phyloP scores from a whole-genome alignment of 2,888 invertebrate genomes.

The Escarpia spicata region DNA sequence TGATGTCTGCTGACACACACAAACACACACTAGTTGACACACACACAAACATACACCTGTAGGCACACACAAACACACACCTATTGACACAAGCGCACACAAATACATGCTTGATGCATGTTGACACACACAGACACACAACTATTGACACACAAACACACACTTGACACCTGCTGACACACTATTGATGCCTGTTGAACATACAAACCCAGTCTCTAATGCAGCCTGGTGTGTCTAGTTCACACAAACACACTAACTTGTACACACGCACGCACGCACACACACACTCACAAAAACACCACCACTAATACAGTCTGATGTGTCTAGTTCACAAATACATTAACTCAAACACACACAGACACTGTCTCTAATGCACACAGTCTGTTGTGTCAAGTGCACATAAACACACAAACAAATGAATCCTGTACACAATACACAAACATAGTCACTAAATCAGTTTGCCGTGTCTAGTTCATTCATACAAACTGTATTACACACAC shows the following conservation, averaged over 20 bases:
- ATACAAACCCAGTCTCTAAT: neutral
- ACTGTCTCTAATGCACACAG: neutral
- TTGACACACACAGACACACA: neutral
- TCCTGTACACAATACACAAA: neutral
- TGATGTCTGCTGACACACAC: neutral
- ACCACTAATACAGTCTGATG: neutral
- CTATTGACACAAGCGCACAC: neutral
- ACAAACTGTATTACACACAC: neutral
- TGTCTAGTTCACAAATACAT: neutral
- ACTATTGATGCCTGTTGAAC: neutral
- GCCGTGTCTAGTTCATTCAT: neutral
- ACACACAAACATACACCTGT: neutral
- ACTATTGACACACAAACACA: neutral
- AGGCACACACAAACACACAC: neutral
- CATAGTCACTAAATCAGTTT: neutral
- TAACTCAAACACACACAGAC: neutral
- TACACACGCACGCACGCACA: neutral
- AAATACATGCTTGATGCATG: neutral
- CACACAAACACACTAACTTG: neutral
- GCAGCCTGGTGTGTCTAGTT: neutral
- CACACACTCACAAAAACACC: neutral
- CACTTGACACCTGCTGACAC: neutral
- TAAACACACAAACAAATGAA: neutral
- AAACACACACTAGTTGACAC: neutral
- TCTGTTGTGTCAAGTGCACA: neutral